Evolutionary conservation across 2,113 vertebrate genomes (phyloP).

Genomic region (Loxodonta africana): DNA sequence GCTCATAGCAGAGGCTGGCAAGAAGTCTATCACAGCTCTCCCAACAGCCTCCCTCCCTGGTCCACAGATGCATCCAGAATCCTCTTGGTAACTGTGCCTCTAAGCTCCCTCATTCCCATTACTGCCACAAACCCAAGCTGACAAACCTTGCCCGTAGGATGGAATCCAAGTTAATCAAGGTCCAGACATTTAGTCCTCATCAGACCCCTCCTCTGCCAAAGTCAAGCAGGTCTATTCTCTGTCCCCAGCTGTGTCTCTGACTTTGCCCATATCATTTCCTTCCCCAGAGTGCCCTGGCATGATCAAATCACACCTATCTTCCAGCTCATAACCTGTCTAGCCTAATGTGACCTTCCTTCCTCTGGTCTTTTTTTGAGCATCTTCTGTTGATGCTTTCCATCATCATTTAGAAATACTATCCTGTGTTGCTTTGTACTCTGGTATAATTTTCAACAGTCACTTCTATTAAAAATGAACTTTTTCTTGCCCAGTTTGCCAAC

Average conservation of each 20-base stretch:
- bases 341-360: not conserved
- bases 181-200: not conserved
- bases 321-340: not conserved
- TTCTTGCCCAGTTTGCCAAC: not conserved
- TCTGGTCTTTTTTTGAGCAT: not conserved
- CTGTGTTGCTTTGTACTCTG: not conserved
- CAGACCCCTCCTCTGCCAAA: not conserved
- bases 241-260: not conserved
- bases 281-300: not conserved
- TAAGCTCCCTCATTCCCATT: not conserved
- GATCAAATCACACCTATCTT: fast-evolving
- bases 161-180: not conserved
- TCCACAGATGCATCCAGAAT: not conserved
- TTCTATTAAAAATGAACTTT: not conserved
- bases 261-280: not conserved
- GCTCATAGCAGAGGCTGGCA: not conserved
- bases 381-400: not conserved
- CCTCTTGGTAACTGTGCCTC: not conserved
- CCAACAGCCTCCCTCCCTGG: not conserved
- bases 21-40: not conserved
- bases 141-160: not conserved
- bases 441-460: not conserved
- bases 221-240: not conserved
- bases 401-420: not conserved
- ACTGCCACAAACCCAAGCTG: not conserved